Evolutionary conservation across 2,888 invertebrate species (phyloP).

Genomic region (Apotomis turbidana): DNA sequence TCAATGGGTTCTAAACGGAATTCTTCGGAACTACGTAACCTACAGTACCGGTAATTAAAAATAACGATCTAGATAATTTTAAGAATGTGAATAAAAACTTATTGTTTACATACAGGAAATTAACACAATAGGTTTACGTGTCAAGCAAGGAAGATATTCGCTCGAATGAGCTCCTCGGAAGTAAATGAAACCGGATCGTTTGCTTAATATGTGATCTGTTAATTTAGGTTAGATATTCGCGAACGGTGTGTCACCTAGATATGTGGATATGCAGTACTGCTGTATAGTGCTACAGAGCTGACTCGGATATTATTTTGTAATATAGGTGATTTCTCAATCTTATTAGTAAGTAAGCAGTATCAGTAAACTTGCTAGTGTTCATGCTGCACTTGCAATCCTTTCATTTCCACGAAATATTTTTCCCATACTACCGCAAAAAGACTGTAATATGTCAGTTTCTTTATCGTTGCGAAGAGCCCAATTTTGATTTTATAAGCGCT

Average conservation of each 20-base stretch:
- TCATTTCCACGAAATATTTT: too few species aligned
- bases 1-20: conserved; percentile 52
- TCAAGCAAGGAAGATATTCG: conserved; percentile 48
- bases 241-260: neutral
- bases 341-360: too few species aligned
- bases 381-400: too few species aligned
- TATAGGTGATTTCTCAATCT: neutral
- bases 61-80: conserved; percentile 58
- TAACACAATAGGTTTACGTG: conserved; percentile 58
- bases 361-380: too few species aligned
- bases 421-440: too few species aligned
- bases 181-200: conserved; percentile 3
- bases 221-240: conserved; percentile 6
- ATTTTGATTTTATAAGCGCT: too few species aligned
- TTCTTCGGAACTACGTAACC: conserved; percentile 57
- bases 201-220: conserved; percentile 9
- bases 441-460: too few species aligned
- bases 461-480: too few species aligned
- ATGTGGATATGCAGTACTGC: neutral
- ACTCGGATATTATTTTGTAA: neutral
- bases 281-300: neutral
- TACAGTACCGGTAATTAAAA: conserved; percentile 50
- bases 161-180: conserved; percentile 35
- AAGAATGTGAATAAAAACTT: conserved; percentile 52
- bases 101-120: conserved; percentile 57